Conservation (phyloP, 2,113 vertebrate species). For the Scopus umbretta region DNA sequence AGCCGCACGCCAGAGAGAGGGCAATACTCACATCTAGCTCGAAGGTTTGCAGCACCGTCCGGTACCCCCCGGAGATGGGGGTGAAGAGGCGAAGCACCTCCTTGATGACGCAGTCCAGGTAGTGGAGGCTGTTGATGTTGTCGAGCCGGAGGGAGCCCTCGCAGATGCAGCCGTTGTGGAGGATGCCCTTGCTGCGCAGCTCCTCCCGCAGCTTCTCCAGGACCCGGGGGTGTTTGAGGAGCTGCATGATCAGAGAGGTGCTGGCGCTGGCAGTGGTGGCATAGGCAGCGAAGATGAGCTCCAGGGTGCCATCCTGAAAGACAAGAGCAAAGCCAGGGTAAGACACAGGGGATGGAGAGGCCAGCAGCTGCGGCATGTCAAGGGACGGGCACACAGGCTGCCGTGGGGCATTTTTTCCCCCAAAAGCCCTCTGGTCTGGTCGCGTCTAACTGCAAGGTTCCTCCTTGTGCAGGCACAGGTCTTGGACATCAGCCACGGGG, state of each 20-base stretch:
- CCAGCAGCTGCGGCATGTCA: fast-evolving
- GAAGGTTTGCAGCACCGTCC: conserved; percentile 94
- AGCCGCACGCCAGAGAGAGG: fast-evolving
- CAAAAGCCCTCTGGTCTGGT: not conserved
- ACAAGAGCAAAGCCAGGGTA: not conserved
- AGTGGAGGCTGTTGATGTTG: conserved; percentile 83
- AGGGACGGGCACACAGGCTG: not conserved
- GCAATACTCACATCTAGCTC: conserved; percentile 89
- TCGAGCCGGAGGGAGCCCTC: conserved; percentile 86
- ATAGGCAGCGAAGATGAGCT: conserved; percentile 94
- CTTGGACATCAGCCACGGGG: fast-evolving
- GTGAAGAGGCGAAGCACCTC: conserved; percentile 95
- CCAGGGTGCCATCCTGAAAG: conserved; percentile 90
- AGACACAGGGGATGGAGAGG: not conserved
- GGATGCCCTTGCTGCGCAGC: conserved; percentile 82
- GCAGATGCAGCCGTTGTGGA: conserved; percentile 88
- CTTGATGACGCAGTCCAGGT: conserved; percentile 98
- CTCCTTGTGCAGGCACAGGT: not conserved
- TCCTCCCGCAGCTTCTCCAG: conserved; percentile 93
- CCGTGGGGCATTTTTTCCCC: fast-evolving
- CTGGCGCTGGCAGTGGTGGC: conserved; percentile 95
- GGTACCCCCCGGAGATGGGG: conserved; percentile 91
- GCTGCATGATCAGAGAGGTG: conserved; percentile 96
- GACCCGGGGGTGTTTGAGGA: conserved; percentile 87
- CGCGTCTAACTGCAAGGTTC: not conserved